Conservation (phyloP, 35 echinoderm and acorn worm species). For the Apostichopus parvimensis region DNA sequence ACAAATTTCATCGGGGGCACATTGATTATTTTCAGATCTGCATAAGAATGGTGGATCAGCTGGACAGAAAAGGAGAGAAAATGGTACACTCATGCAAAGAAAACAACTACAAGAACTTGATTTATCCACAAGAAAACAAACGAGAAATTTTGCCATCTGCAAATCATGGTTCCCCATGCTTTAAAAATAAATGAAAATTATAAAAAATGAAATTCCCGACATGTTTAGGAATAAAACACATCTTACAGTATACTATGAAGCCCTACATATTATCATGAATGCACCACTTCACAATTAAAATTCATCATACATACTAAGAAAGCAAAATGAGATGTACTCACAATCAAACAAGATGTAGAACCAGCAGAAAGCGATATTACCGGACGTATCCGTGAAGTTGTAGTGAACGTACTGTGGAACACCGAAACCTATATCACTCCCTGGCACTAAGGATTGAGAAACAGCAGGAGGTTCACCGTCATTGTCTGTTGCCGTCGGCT, state of each 20-base stretch:
- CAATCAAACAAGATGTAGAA: background rate
- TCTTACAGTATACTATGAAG: no score
- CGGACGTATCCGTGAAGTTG: slow-evolving; percentile 1
- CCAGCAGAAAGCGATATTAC: background rate
- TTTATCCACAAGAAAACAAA: no score
- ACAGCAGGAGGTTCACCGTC: background rate
- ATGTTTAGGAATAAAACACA: no score
- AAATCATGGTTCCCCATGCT: no score
- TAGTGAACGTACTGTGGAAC: background rate
- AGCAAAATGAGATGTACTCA: background rate
- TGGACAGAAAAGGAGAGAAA: background rate
- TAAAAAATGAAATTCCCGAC: no score
- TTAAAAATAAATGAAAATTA: no score
- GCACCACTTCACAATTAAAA: no score
- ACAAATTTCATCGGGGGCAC: background rate
- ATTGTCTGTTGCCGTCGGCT: background rate
- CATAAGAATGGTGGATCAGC: background rate
- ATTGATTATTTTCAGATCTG: background rate
- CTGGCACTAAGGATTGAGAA: background rate
- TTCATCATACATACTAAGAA: background rate
- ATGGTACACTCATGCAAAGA: no score
- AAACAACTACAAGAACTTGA: no score
- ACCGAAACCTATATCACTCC: background rate
- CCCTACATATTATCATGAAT: no score
- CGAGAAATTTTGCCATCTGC: no score